Conservation (phyloP, 2,888 invertebrate genomes). For the Gymnosoma rotundatum region DNA sequence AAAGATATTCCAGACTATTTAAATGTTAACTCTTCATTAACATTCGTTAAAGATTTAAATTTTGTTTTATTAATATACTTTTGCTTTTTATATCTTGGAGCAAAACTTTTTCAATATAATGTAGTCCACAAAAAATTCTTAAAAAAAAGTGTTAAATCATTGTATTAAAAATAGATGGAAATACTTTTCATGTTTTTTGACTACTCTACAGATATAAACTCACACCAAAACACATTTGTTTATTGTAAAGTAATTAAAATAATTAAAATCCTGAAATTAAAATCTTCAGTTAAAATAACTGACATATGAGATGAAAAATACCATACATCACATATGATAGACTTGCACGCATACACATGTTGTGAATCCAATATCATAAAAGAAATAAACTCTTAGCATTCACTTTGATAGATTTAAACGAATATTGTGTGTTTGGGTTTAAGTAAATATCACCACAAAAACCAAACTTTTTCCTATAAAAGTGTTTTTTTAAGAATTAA, state of each 20-base stretch:
- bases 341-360: neutral
- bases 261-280: slow-evolving; percentile 77
- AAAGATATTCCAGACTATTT: no score
- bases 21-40: no score
- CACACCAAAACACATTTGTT: slow-evolving; percentile 14
- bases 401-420: neutral
- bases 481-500: slow-evolving; percentile 65
- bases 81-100: neutral
- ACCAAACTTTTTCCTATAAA: slow-evolving; percentile 22
- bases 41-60: no score
- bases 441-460: slow-evolving; percentile 49
- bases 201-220: neutral
- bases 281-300: slow-evolving; percentile 75
- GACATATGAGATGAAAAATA: slow-evolving; percentile 66
- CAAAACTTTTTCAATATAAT: neutral
- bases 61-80: no score
- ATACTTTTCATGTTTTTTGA: slow-evolving; percentile 7
- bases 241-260: slow-evolving; percentile 77
- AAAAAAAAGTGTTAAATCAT: slow-evolving; percentile 22
- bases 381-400: neutral
- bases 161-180: slow-evolving; percentile 34
- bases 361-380: no score
- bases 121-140: neutral
- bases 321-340: neutral
- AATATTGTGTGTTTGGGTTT: neutral